phyloP scores from a whole-genome alignment of 2,888 invertebrate genomes.

The Drosophila basisetae region DNA sequence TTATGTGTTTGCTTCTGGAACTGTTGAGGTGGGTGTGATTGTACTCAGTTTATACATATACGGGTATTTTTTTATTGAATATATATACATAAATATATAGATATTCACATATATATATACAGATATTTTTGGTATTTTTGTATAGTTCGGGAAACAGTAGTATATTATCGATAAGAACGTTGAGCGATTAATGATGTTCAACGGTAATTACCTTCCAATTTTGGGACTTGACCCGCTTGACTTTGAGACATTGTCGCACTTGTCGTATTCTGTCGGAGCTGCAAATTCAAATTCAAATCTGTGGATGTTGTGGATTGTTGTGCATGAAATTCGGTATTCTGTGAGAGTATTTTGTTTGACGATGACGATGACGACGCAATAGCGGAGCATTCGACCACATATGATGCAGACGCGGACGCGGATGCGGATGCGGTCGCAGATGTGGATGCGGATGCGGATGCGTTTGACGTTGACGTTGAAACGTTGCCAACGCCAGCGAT shows the following conservation, averaged over 20 bases:
- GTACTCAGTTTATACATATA: conserved; percentile 7
- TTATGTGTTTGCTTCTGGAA: neutral
- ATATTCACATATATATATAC: neutral
- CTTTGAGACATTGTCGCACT: conserved; percentile 36
- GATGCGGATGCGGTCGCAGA: conserved; percentile 24
- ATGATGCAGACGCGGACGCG: conserved; percentile 52
- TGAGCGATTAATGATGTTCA: conserved; percentile 13
- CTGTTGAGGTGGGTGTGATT: conserved; percentile 7
- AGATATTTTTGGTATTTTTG: neutral
- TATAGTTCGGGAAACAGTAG: neutral
- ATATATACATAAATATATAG: conserved; percentile 1
- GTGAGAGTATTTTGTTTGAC: conserved; percentile 65
- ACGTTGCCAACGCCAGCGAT: conserved; percentile 72
- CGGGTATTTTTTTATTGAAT: neutral
- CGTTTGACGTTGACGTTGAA: conserved; percentile 50
- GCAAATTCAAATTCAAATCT: conserved; percentile 81
- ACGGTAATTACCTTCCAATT: conserved; percentile 75
- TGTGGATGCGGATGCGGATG: conserved; percentile 28
- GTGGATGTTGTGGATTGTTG: conserved; percentile 73
- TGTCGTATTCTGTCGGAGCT: conserved; percentile 71
- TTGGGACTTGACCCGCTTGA: conserved; percentile 53
- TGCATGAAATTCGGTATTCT: conserved; percentile 68
- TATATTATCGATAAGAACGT: conserved; percentile 1
- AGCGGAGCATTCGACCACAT: conserved; percentile 68
- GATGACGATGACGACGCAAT: conserved; percentile 33